Percentiles rank a stretch among this genome's conserved stretches.
Conservation (phyloP, 2,888 invertebrate species). For the Mesoligia furuncula region DNA sequence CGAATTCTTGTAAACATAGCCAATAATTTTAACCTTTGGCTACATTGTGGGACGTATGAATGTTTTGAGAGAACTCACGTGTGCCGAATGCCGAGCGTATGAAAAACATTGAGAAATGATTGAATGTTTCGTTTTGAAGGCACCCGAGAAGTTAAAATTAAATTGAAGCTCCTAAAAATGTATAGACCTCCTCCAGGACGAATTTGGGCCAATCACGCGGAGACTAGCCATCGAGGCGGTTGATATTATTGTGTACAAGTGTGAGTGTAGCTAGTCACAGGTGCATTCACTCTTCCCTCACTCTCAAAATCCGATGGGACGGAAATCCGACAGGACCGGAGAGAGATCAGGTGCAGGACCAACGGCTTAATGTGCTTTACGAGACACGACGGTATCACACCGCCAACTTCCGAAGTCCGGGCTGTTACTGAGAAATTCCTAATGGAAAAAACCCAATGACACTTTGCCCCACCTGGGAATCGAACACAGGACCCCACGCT, state of each 20-base stretch:
- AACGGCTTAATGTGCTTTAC: too few relatives aligned
- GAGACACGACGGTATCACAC: too few relatives aligned
- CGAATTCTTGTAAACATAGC: slow-evolving; percentile 39
- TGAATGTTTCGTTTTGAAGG: not conserved
- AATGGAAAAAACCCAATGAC: too few relatives aligned
- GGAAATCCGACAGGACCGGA: not conserved
- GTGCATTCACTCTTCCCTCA: not conserved
- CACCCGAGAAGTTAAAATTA: not conserved
- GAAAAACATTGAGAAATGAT: not conserved
- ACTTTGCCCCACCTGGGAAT: not conserved
- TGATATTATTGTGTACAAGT: not conserved
- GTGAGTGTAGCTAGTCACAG: not conserved
- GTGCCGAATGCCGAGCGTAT: not conserved
- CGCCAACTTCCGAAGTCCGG: too few relatives aligned
- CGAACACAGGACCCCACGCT: too few relatives aligned
- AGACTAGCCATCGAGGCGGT: not conserved
- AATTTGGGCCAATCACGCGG: not conserved
- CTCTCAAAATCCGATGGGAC: not conserved
- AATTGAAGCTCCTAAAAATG: not conserved
- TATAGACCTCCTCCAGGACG: not conserved
- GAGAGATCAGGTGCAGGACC: too few relatives aligned
- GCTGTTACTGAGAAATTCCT: too few relatives aligned
- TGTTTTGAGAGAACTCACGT: slow-evolving; percentile 16
- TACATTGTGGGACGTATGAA: slow-evolving; percentile 8
- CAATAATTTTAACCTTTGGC: slow-evolving; percentile 35